phyloP scores from a whole-genome alignment of 1,140 invertebrate genomes.

The Tetranychus urticae region DNA sequence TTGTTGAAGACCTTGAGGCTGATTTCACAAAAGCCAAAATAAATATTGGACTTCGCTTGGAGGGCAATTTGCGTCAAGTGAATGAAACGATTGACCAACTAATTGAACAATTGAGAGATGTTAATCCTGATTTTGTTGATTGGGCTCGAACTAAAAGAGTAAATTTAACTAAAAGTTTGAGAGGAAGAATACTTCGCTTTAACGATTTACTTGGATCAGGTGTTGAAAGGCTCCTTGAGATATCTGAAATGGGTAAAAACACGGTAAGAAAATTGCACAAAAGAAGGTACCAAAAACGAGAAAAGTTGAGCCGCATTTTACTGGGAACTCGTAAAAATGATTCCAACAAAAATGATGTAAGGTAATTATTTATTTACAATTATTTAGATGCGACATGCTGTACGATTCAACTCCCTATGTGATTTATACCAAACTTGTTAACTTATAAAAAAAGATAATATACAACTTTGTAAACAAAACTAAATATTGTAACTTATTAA shows the following conservation, averaged over 20 bases:
- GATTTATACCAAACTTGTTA: too few relatives aligned
- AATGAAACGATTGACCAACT: background rate
- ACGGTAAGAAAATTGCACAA: background rate
- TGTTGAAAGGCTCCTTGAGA: background rate
- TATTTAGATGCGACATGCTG: too few relatives aligned
- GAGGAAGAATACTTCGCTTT: background rate
- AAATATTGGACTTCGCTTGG: background rate
- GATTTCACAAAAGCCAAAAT: background rate
- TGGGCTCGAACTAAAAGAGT: background rate
- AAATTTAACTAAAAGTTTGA: background rate
- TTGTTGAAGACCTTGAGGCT: background rate
- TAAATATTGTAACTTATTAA: too few relatives aligned
- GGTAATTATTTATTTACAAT: too few relatives aligned
- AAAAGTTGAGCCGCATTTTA: too few relatives aligned
- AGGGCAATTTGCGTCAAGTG: background rate
- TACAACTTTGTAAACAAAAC: too few relatives aligned
- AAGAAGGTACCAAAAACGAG: background rate
- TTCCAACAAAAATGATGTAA: too few relatives aligned
- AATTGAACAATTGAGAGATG: background rate
- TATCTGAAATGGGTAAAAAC: background rate
- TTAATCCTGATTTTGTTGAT: background rate
- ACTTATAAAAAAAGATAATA: too few relatives aligned
- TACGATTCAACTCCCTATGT: too few relatives aligned
- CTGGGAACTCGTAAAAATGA: too few relatives aligned
- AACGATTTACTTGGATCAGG: background rate